Evolutionary conservation across 1,140 invertebrate species (phyloP), one percentile per base, ranked within the genome.

Genomic region (Drosophila athabasca): DNA sequence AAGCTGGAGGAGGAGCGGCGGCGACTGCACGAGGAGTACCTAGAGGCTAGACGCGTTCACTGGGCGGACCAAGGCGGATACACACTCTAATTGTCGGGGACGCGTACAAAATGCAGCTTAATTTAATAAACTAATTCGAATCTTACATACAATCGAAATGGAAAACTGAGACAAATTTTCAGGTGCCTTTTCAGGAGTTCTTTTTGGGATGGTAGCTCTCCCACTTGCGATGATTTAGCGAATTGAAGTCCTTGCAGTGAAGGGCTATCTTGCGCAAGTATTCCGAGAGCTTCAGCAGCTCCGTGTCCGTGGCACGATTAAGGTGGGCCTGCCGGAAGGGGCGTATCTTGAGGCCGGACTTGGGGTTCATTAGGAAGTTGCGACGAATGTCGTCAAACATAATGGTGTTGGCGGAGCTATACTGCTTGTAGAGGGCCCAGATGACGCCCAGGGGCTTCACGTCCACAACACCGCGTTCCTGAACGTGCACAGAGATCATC

Each of bases 351-450:
- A 99, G 92, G 5, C 98, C 98, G 69, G 96, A 98, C 79, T 97
- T 96, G 13, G 98, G 98, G 92, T 99, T 99, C 98, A 99, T 99
- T 13, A 99, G 95, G 84, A 99, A 99, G 93, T 99, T 99, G 76
- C 97, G 93, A 59, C 97, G 93, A n/a, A 99, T 96, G 90, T 99
- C 98, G 90, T 99, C 98, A 87, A 99, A 97, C 98, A 99, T 99
- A 70, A 99, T 98, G 0, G 98, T 99, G 90, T 99, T 99, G 84
- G 96, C 97, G 0, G 95, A 93, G 46, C 94, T 95, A 90, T 96
- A 99, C 82, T 98, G 96, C 13, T 95, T 93, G 91, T 95, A 99
- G 91, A 98, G 98, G 11, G 98, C 98, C 98, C 98, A 99, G 66
- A 99, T 98, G 1, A 99, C 96, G 39, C 97, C 98, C 39, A 99